phyloP scores from a whole-genome alignment of 2,888 invertebrate species.

The Odontocolon sp. region DNA sequence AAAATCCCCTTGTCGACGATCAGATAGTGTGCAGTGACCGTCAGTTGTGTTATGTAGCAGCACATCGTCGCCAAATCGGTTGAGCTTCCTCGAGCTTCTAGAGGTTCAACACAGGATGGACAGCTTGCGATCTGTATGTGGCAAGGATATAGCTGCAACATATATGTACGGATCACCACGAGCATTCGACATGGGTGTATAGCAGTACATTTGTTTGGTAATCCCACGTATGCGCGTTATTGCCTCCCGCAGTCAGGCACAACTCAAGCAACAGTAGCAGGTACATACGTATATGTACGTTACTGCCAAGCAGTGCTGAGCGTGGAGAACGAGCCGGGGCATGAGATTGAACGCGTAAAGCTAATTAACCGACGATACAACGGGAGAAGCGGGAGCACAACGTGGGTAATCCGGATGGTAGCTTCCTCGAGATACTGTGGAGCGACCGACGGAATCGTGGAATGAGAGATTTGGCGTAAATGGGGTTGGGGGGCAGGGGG shows the following conservation, averaged over 20 bases:
- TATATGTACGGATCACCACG: slow-evolving; percentile 53
- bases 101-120: not conserved
- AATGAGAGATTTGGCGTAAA: not conserved
- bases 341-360: slow-evolving; percentile 73
- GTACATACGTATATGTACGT: slow-evolving; percentile 12
- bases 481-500: slow-evolving; percentile 17
- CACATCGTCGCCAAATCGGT: not conserved
- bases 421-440: slow-evolving; percentile 31
- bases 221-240: slow-evolving; percentile 66
- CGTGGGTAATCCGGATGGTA: slow-evolving; percentile 50
- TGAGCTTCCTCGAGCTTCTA: not conserved
- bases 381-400: slow-evolving; percentile 65
- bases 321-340: slow-evolving; percentile 60
- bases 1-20: not conserved
- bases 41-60: not conserved
- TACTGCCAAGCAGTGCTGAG: slow-evolving; percentile 51
- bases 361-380: slow-evolving; percentile 71
- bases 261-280: slow-evolving; percentile 32
- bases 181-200: slow-evolving; percentile 50
- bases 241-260: slow-evolving; percentile 50
- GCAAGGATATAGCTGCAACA: not conserved
- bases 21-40: not conserved
- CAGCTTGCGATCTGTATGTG: not conserved
- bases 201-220: slow-evolving; percentile 63
- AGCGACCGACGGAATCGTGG: slow-evolving; percentile 17